Percentiles rank a stretch among this genome's conserved stretches.
These are phyloP conservation scores for Echeneis naucrates DNA, from an alignment of 2,797 vertebrate species.

Conservation along the genomic window DNA sequence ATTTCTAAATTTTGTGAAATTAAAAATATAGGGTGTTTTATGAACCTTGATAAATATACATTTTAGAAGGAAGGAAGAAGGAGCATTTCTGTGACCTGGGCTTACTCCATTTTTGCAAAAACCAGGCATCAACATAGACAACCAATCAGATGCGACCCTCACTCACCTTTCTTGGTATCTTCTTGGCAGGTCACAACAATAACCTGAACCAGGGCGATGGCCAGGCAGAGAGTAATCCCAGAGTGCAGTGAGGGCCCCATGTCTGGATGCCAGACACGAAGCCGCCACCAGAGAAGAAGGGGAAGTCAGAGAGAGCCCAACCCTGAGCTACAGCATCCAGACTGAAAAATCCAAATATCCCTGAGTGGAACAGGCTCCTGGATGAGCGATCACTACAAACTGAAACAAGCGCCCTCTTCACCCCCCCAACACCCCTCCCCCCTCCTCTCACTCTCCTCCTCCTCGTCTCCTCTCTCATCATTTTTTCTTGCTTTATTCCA, in stretches of 20 bases:
- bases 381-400: slow-evolving; percentile 57
- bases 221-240: slow-evolving; percentile 79
- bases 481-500: slow-evolving; percentile 50
- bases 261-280: slow-evolving; percentile 62
- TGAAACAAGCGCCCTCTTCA: slow-evolving; percentile 60
- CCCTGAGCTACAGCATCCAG: slow-evolving; percentile 70
- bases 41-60: neutral
- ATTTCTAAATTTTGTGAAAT: neutral
- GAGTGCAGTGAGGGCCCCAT: slow-evolving; percentile 69
- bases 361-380: slow-evolving; percentile 70
- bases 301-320: slow-evolving; percentile 37
- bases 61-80: neutral
- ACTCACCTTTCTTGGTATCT: slow-evolving; percentile 79
- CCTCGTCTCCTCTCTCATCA: slow-evolving; percentile 46
- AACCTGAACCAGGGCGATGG: slow-evolving; percentile 77
- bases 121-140: neutral
- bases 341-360: slow-evolving; percentile 63
- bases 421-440: slow-evolving; percentile 39
- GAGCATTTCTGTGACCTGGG: slow-evolving; percentile 7
- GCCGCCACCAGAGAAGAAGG: slow-evolving; percentile 3
- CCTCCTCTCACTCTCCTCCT: slow-evolving; percentile 51
- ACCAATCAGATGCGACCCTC: slow-evolving; percentile 7
- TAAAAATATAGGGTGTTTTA: neutral
- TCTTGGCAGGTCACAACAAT: slow-evolving; percentile 77
- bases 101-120: no score